phyloP scores from a whole-genome alignment of 2,797 vertebrate species.

The Pangasius mekongensis region DNA sequence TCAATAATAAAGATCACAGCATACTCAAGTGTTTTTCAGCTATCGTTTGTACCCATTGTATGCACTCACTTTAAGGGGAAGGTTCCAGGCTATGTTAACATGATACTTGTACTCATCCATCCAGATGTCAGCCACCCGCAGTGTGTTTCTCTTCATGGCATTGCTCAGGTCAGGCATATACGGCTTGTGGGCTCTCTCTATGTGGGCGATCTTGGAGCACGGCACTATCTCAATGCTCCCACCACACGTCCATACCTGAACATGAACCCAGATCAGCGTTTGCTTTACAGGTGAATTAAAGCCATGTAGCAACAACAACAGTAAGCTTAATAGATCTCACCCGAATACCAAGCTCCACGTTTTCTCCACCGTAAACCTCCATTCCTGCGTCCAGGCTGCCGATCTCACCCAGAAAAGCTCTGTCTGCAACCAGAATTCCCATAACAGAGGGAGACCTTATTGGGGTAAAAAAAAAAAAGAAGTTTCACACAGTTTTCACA shows the following conservation, averaged over 20 bases:
- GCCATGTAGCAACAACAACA: background rate
- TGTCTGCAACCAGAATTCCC: conserved; percentile 80
- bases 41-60: background rate
- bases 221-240: conserved; percentile 93
- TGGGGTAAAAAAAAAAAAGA: too few relatives aligned
- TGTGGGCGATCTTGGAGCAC: conserved; percentile 90
- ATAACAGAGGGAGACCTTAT: conserved; percentile 81
- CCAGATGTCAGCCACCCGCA: conserved; percentile 92
- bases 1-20: background rate
- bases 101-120: conserved; percentile 90
- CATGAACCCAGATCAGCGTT: background rate
- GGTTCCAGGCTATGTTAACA: conserved; percentile 90
- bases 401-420: conserved; percentile 79
- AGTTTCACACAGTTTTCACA: background rate
- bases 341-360: conserved; percentile 81
- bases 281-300: conserved; percentile 21
- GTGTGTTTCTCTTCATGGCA: conserved; percentile 84
- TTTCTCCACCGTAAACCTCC: conserved; percentile 83
- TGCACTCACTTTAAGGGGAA: conserved; percentile 80
- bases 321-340: conserved; percentile 59
- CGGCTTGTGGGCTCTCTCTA: conserved; percentile 87
- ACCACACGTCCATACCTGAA: conserved; percentile 92
- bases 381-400: conserved; percentile 80
- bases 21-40: background rate
- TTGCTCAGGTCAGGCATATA: conserved; percentile 82